Conservation (phyloP, 1,140 invertebrate species). For the Philotrypesis tridentata region DNA sequence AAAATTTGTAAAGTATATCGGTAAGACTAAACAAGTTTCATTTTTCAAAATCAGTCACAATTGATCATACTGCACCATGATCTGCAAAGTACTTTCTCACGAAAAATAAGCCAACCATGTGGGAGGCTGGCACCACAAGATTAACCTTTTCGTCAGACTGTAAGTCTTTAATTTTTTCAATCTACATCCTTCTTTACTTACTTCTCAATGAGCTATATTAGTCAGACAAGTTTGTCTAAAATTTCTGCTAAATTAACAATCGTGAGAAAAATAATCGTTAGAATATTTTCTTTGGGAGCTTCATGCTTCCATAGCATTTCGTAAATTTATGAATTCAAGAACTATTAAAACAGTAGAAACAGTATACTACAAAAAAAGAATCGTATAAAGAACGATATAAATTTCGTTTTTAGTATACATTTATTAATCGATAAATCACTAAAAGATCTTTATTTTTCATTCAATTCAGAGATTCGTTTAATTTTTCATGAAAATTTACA, state of each 20-base stretch:
- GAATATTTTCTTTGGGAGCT: neutral
- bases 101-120: constrained; percentile 34
- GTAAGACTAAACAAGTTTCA: constrained; percentile 33
- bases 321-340: too few species aligned
- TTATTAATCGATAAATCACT: too few species aligned
- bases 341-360: too few species aligned
- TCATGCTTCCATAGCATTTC: too few species aligned
- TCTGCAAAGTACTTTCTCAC: constrained; percentile 22
- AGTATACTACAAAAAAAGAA: too few species aligned
- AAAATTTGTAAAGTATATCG: constrained; percentile 20
- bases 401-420: too few species aligned
- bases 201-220: constrained; percentile 19
- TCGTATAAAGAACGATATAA: too few species aligned
- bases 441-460: too few species aligned
- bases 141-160: constrained; percentile 1
- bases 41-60: constrained; percentile 26
- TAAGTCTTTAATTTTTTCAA: constrained; percentile 25
- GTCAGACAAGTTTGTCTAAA: constrained; percentile 30
- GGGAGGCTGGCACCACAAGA: constrained; percentile 31
- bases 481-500: too few species aligned
- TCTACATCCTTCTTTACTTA: constrained; percentile 15
- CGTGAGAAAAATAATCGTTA: constrained; percentile 11
- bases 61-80: constrained; percentile 40
- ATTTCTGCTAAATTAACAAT: constrained; percentile 21
- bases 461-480: too few species aligned